Base-by-base conservation (phyloP, 2,888 invertebrate species). In the Microctonus hyperodae region DNA sequence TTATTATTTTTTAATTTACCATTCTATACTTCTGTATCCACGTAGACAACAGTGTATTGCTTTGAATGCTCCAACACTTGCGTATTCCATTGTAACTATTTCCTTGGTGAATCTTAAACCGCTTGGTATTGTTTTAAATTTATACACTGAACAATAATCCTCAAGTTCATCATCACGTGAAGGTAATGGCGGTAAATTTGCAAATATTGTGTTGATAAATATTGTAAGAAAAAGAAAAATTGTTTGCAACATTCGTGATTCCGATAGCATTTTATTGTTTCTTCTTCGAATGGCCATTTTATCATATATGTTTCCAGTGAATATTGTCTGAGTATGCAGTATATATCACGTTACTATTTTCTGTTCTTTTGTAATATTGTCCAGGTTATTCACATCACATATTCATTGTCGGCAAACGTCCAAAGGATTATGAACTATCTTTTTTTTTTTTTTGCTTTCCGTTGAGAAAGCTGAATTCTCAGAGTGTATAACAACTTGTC, bases 21-120 rank as follows among this genome's bases (percentile, higher is more conserved):
- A 92, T 86, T 92, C 92, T 74, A 92, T 92, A 82, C 92, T 92
- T 70, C 91, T 85, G 80, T 92, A 92, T 70, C 91, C 91, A 77
- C 90, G 89, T 63, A 91, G 90, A 80, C 92, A 92, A 84, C 92
- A 92, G 80, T 92, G 91, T 55, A 92, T 88, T 70, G 90, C 91
- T 82, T 92, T 92, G 85, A 92, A 91, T 69, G 88, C 87, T 67
- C 89, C 88, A 67, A 88, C 87, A 74, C 90, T 88, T 11, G 90
- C 91, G 80, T 89, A 92, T 76, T 92, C 92, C 72, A 85, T 85
- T 11, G 87, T 86, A 67, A 89, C 88, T 5, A 90, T 88, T 76
- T 92, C 92, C 79, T 92, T 92, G 68, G 90, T 91, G 83, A 92
- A 91, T 79, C 90, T 89, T 87, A 92, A 87, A 74, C 87, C 87